Base-by-base conservation (phyloP, 2,797 vertebrate genomes). In the Leptatherina wallacei region DNA sequence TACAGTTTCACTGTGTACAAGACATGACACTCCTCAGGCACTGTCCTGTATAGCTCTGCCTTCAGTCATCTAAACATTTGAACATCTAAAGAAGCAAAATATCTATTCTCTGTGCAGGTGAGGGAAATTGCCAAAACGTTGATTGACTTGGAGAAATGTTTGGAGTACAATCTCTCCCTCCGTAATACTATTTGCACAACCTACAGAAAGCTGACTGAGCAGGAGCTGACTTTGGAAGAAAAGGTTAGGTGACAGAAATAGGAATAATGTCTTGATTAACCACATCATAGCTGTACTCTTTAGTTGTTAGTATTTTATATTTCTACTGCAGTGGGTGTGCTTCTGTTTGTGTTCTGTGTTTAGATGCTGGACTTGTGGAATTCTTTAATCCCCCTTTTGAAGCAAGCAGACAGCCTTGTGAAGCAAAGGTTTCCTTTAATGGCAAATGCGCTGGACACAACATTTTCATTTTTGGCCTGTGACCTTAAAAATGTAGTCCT, bases 291-390 rank as follows among this genome's bases (percentile, higher is more conserved):
- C 56, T 24, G 0, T 3, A 2, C 10, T 30, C 18, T 24, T 56
- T 2, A 22, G 18, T 30, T 30, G 65, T 27, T 71, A 30, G 27
- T 61, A 42, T 63, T 6, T 3, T 16, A 65, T 51, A 55, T 29
- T 68, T 27, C n/a, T 27, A 27, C n/a, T 65, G 16, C 3, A 13
- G 3, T 55, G 6, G 44, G 1, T 76, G 30, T 69, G 16, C 40
- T 51, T 69, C 44, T 73, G 12, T 72, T 52, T 82, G 38, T 65
- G 66, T 40, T 77, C 2, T 73, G 18, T 64, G 35, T 85, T 16
- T 75, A 97, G 96, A 88, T 95, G 85, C 80, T 90, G 66, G 79
- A 89, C 69, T 51, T 85, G 38, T 96, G 95, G 96, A 78, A 92
- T 13, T 36, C 83, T 40, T 95, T 95, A 60, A 80, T 88, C 57